Evolutionary conservation across 2,888 invertebrate genomes (phyloP), one percentile per base, ranked within the genome.

Genomic region (Sphinx pinastri): DNA sequence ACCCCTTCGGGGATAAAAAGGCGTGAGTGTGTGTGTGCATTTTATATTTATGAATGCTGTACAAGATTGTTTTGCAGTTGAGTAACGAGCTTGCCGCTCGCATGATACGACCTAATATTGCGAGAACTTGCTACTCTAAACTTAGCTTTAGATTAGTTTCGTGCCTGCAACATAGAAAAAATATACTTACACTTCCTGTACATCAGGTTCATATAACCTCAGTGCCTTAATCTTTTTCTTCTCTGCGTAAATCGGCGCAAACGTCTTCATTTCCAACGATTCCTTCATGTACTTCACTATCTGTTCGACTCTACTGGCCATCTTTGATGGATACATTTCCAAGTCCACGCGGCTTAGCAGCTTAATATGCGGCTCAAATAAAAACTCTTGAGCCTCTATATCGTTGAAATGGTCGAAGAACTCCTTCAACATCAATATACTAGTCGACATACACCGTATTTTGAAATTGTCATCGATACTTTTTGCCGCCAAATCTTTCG

Each of bases 161-260:
- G 25, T 25, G 25, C 10, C 10, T 13, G 19, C 16, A 55, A 55
- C 38, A 57, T 47, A 13, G n/a, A 16, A 5, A 12, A 19, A 14
- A 13, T 60, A 88, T 84, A 96, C 97, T 95, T 95, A 98, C 95
- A 98, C 96, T 87, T 96, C 96, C 79, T 97, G 97, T 74, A 99
- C 95, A 80, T 96, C 96, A 0, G 99, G 99, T 86, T 99, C 98
- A 81, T 98, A 97, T 68, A 98, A 87, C 79, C 97, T 96, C 75
- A 99, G 90, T 0, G 97, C 96, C 87, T 97, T 98, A 0, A 98
- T 98, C 83, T 95, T 96, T 75, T 96, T 96, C 77, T 95, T 96
- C 63, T 95, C 95, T 72, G 95, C 84, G 13, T 95, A 84, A 71
- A 97, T 79, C 58, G 95, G 95, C 14, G 95, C 92, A 72, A 96